Conservation (phyloP, 2,888 invertebrate genomes). For the Byasa hedistus region DNA sequence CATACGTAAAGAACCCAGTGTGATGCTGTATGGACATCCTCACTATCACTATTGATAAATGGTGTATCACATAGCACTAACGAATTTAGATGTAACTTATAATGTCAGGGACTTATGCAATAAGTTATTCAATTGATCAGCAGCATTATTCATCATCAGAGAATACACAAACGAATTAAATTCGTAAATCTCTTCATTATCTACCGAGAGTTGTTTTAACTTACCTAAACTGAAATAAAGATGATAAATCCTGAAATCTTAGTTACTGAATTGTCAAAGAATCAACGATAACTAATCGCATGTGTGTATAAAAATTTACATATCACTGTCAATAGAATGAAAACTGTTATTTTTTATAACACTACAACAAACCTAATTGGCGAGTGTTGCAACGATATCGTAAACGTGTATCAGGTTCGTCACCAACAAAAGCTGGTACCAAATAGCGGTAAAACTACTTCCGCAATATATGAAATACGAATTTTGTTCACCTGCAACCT, state of each 20-base stretch:
- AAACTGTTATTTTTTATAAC: not conserved
- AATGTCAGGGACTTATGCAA: too few relatives aligned
- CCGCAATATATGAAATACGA: not conserved
- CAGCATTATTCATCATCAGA: too few relatives aligned
- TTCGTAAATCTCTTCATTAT: too few relatives aligned
- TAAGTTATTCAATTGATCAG: too few relatives aligned
- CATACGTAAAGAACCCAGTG: too few relatives aligned
- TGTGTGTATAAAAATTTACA: slow-evolving; percentile 2
- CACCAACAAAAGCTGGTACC: not conserved
- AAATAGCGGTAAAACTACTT: not conserved
- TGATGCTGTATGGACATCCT: too few relatives aligned
- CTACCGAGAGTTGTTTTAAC: too few relatives aligned
- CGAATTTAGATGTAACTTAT: too few relatives aligned
- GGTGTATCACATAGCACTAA: too few relatives aligned
- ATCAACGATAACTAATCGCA: not conserved
- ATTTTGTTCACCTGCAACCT: not conserved
- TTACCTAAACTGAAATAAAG: not conserved
- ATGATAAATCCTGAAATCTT: not conserved
- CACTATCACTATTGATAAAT: too few relatives aligned
- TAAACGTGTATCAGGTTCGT: slow-evolving; percentile 1
- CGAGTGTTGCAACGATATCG: slow-evolving; percentile 5
- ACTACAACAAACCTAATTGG: not conserved
- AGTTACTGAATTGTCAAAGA: too few relatives aligned
- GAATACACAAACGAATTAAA: too few relatives aligned
- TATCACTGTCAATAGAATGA: not conserved